A percentile compares a stretch with the other conserved stretches of the same genome.
Conservation (phyloP, 2,888 invertebrate species). For the Microplitis deprimator region DNA sequence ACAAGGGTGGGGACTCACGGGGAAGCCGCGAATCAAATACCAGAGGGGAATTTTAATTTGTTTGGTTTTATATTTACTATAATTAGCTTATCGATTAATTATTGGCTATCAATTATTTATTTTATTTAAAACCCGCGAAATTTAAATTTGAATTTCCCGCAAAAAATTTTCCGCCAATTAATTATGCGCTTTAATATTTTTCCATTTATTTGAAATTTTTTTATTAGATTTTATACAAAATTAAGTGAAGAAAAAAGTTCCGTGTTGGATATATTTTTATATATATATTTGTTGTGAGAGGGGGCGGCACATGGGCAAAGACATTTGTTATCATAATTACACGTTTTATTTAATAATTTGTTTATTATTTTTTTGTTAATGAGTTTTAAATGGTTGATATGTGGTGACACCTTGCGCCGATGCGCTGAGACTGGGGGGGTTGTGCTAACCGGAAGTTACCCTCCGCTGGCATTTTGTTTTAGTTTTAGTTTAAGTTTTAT, state of each 20-base stretch:
- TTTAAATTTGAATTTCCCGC: too few relatives aligned
- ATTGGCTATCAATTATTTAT: too few relatives aligned
- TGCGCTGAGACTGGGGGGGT: constrained; percentile 57
- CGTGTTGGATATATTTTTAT: too few relatives aligned
- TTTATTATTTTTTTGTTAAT: constrained; percentile 7
- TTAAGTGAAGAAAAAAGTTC: too few relatives aligned
- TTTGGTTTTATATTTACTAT: not conserved
- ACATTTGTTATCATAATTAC: not conserved
- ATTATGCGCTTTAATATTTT: too few relatives aligned
- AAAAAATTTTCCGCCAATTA: too few relatives aligned
- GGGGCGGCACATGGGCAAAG: too few relatives aligned
- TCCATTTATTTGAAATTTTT: too few relatives aligned
- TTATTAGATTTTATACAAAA: too few relatives aligned
- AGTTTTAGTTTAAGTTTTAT: not conserved
- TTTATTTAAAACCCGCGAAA: too few relatives aligned
- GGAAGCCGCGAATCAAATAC: constrained; percentile 16
- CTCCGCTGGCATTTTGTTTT: constrained; percentile 49
- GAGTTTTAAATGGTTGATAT: constrained; percentile 63
- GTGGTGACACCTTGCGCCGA: constrained; percentile 66
- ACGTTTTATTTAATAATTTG: not conserved
- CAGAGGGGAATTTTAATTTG: constrained; percentile 10
- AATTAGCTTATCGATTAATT: too few relatives aligned
- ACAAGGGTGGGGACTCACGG: constrained; percentile 15
- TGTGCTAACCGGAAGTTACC: constrained; percentile 58
- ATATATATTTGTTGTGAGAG: too few relatives aligned